Evolutionary conservation across 1,140 invertebrate species (phyloP), one percentile per base, ranked within the genome.

Genomic region (Ceratosolen solmsi): DNA sequence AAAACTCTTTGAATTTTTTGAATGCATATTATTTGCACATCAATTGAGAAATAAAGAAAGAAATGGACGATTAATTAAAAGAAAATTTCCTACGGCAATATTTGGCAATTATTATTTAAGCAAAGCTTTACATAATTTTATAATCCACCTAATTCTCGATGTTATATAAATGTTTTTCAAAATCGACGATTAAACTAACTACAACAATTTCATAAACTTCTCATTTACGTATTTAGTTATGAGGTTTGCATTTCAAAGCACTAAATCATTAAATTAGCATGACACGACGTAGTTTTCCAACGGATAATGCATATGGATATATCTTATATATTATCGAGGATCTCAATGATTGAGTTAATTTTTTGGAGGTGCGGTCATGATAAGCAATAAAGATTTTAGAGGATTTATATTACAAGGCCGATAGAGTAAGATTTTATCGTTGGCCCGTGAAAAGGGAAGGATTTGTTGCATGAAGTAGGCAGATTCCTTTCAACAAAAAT

Each of bases 311-410:
- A 54, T 54, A 17, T 3, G 51, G 20, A 54, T 54, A 15, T 54
- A 54, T 54, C 13, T 20, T 54, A 22, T 3, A 54, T 54, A 54
- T 54, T 20, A 22, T 54, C 20, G 51, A 36, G 46, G 2, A n/a
- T 11, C 2, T 27, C 13, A 51, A 49, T 25, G 49, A 74, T 54
- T 9, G 27, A n/a, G 49, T 49, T 74, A 74, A 74, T 74, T 74
- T 74, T 74, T 74, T 74, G 25, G 3, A 56, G 71, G 49, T 74
- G 49, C 54, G 49, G 49, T 25, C 49, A 74, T 56, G 49, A 56
- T 74, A 74, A 30, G 30, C 46, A 54, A n/a, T 74, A 56, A 56
- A 74, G n/a, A 27, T 51, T 51, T 74, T 22, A 9, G 9, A 49
- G 13, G 51, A 5, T 20, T 54, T 22, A 54, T 54, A 54, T 54